phyloP scores from a whole-genome alignment of 2,797 vertebrate species.

The Aeoliscus strigatus region DNA sequence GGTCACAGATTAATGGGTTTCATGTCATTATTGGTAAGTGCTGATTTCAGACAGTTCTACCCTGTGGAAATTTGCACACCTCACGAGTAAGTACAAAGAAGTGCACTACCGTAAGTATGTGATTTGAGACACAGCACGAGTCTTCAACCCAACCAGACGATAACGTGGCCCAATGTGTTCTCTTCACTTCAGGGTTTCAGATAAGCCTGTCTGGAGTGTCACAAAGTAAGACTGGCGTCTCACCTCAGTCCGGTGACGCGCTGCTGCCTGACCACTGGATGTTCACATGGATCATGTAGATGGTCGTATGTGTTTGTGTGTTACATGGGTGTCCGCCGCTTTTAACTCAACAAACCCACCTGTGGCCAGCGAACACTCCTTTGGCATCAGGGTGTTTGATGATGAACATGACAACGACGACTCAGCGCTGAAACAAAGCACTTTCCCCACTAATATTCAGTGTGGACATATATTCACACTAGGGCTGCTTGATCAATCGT shows the following conservation, averaged over 20 bases:
- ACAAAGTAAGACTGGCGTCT: slow-evolving; percentile 76
- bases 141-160: too few relatives aligned
- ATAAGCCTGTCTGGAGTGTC: slow-evolving; percentile 86
- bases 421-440: slow-evolving; percentile 45
- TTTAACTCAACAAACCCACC: slow-evolving; percentile 46
- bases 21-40: too few relatives aligned
- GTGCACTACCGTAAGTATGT: too few relatives aligned
- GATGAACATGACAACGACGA: slow-evolving; percentile 37
- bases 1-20: too few relatives aligned
- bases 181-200: slow-evolving; percentile 86
- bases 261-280: too few relatives aligned
- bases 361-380: slow-evolving; percentile 47
- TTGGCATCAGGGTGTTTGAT: slow-evolving; percentile 52
- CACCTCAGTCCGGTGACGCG: slow-evolving; percentile 24
- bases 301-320: too few relatives aligned
- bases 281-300: too few relatives aligned
- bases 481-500: too few relatives aligned
- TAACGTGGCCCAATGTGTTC: slow-evolving; percentile 71
- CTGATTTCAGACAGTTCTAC: too few relatives aligned
- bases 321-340: slow-evolving; percentile 70
- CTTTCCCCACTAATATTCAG: background rate
- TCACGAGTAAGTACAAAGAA: too few relatives aligned
- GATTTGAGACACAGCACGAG: background rate
- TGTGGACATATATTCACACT: too few relatives aligned
- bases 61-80: too few relatives aligned